Evolutionary conservation across 2,113 vertebrate genomes (phyloP).

Genomic region (Microcebus tavaratra): DNA sequence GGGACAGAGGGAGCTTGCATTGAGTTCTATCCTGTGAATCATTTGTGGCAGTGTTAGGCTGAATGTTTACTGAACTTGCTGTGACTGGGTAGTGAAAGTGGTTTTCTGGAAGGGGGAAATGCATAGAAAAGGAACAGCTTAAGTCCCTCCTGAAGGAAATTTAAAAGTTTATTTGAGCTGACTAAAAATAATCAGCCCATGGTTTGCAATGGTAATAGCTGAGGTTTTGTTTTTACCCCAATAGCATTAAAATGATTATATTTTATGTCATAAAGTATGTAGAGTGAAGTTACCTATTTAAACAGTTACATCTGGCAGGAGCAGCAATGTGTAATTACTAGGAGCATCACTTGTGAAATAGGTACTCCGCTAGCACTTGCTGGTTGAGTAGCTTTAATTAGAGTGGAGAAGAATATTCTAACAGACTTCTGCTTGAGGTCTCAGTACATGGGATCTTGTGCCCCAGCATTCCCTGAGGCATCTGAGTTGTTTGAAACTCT

Average conservation of each 20-base stretch:
- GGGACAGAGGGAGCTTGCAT: background rate
- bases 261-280: conserved; percentile 15
- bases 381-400: background rate
- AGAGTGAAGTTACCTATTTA: conserved; percentile 44
- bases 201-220: background rate
- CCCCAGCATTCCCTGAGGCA: background rate
- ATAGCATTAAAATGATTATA: conserved; percentile 38
- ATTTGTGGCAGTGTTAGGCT: background rate
- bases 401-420: background rate
- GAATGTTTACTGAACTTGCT: background rate
- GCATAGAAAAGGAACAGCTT: background rate
- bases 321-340: background rate
- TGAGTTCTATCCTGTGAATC: background rate
- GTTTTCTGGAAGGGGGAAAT: conserved; percentile 37
- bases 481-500: conserved; percentile 27
- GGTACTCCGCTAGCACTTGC: background rate
- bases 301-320: conserved; percentile 21
- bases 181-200: background rate
- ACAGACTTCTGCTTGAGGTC: background rate
- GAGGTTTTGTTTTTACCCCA: conserved; percentile 41
- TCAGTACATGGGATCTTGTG: background rate
- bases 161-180: background rate
- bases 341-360: conserved; percentile 8
- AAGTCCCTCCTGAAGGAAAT: background rate
- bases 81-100: background rate